Evolutionary conservation across 2,113 vertebrate genomes (phyloP).

Genomic region (Sinosuthora webbiana): DNA sequence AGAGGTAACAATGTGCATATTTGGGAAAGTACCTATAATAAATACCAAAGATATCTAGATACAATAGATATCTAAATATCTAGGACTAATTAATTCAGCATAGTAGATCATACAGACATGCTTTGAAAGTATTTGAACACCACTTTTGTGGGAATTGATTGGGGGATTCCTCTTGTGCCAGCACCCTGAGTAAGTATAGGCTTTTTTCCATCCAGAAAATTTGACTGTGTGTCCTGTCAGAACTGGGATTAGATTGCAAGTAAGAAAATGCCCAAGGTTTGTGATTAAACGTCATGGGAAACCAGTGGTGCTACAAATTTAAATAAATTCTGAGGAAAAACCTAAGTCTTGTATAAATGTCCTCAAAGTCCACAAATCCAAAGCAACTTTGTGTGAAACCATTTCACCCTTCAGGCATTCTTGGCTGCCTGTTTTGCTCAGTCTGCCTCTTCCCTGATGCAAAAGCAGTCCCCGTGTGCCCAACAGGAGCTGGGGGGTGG

Average conservation of each 20-base stretch:
- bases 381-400: not conserved
- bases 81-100: not conserved
- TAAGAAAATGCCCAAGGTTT: not conserved
- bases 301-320: not conserved
- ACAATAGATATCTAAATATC: not conserved
- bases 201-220: not conserved
- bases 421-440: not conserved
- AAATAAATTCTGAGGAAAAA: not conserved
- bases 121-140: not conserved
- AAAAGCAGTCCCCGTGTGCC: fast-evolving
- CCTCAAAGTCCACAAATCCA: not conserved
- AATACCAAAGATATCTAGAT: no score
- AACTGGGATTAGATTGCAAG: not conserved
- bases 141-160: not conserved
- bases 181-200: not conserved
- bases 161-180: fast-evolving
- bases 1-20: not conserved
- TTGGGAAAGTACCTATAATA: not conserved
- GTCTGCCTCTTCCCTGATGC: not conserved
- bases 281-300: not conserved
- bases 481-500: not conserved
- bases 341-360: no score
- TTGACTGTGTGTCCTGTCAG: not conserved
- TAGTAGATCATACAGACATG: not conserved
- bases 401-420: not conserved